These are phyloP conservation scores for Bucco capensis DNA, from an alignment of 2,113 vertebrate genomes.

Conservation along the genomic window DNA sequence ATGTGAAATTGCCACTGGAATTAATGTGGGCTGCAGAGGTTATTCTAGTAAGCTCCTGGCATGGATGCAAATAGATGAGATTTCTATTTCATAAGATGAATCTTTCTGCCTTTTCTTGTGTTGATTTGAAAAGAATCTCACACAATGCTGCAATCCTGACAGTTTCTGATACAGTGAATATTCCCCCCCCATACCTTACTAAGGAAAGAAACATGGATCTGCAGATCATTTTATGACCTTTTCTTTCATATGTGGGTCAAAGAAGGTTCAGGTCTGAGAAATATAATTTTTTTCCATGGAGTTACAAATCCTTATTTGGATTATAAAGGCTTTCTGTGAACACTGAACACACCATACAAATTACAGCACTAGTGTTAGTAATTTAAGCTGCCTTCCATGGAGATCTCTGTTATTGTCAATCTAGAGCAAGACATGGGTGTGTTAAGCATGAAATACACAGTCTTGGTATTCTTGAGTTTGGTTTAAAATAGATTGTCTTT, in stretches of 20 bases:
- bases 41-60: background rate
- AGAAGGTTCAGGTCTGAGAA: background rate
- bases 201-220: background rate
- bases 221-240: background rate
- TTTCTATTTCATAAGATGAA: constrained; percentile 7
- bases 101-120: background rate
- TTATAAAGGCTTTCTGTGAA: background rate
- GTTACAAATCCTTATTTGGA: background rate
- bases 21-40: background rate
- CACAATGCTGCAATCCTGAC: background rate
- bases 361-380: background rate
- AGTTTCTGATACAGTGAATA: background rate
- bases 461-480: background rate
- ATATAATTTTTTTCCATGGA: background rate
- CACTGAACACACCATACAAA: background rate
- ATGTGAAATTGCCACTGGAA: constrained; percentile 4
- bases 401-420: background rate
- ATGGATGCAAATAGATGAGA: background rate
- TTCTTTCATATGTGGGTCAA: background rate
- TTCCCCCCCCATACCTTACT: background rate
- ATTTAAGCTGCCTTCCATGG: background rate
- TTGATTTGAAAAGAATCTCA: background rate
- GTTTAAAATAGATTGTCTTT: background rate
- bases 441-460: background rate
- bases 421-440: background rate